A percentile compares a stretch with the other conserved stretches of the same genome.
These are phyloP conservation scores for Entomobrya multifasciata DNA, from an alignment of 2,888 invertebrate genomes.

Conservation along the genomic window DNA sequence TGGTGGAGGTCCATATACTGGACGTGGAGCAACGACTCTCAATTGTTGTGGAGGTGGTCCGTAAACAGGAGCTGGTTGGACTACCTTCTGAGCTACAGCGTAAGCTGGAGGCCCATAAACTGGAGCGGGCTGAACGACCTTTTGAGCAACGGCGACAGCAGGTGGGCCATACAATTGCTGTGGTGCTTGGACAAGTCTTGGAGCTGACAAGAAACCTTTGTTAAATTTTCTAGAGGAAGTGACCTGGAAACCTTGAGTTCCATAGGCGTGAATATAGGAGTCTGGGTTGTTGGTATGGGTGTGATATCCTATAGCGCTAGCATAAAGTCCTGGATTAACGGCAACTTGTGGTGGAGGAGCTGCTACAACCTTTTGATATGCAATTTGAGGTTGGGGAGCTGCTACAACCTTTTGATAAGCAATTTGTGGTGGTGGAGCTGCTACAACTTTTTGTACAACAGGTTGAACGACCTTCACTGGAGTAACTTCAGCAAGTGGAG, in stretches of 20 bases:
- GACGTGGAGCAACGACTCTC: not conserved
- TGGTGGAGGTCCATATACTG: slow-evolving; percentile 59
- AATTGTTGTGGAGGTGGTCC: slow-evolving; percentile 42
- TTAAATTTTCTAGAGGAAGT: slow-evolving; percentile 71
- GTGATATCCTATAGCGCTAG: slow-evolving; percentile 72
- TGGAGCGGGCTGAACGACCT: slow-evolving; percentile 47
- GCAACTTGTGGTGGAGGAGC: slow-evolving; percentile 40
- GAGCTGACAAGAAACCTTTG: slow-evolving; percentile 62
- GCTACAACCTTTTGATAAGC: slow-evolving; percentile 14
- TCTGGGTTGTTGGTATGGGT: slow-evolving; percentile 61
- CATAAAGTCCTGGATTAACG: slow-evolving; percentile 62
- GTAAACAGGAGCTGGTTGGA: slow-evolving; percentile 51
- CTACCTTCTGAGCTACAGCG: slow-evolving; percentile 20
- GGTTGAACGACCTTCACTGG: slow-evolving; percentile 45
- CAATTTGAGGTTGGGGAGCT: slow-evolving; percentile 36
- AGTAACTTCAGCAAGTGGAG: slow-evolving; percentile 39
- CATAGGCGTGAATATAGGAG: slow-evolving; percentile 69
- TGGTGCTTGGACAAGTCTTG: slow-evolving; percentile 15
- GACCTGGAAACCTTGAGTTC: slow-evolving; percentile 75
- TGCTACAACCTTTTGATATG: not conserved
- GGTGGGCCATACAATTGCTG: slow-evolving; percentile 46
- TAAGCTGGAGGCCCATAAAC: slow-evolving; percentile 49
- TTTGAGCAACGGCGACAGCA: slow-evolving; percentile 16
- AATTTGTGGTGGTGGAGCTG: slow-evolving; percentile 4
- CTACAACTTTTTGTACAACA: slow-evolving; percentile 21